These are phyloP conservation scores for Neogale vison DNA, from an alignment of 2,113 vertebrate genomes.

Conservation along the genomic window DNA sequence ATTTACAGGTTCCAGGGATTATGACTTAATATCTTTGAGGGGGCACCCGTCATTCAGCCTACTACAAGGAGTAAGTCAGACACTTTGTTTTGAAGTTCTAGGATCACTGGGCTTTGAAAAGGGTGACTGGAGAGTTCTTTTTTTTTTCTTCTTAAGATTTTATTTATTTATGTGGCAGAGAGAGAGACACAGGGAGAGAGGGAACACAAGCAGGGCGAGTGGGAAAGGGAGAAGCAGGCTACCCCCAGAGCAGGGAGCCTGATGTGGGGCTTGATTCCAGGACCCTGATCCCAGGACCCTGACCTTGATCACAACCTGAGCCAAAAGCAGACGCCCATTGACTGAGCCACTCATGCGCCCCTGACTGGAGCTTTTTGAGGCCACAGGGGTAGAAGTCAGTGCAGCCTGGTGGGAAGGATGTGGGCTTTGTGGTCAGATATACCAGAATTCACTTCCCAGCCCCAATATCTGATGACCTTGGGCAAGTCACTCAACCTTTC, in stretches of 20 bases:
- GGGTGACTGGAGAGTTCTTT: not conserved
- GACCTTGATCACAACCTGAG: too few species aligned
- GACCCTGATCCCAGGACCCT: too few species aligned
- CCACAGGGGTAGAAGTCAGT: too few species aligned
- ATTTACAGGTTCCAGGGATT: not conserved
- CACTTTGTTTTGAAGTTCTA: not conserved
- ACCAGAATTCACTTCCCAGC: not conserved
- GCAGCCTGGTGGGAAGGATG: not conserved
- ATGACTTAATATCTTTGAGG: not conserved
- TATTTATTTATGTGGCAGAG: too few species aligned
- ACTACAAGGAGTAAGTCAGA: not conserved
- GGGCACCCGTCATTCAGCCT: not conserved
- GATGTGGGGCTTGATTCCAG: too few species aligned
- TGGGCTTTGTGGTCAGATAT: not conserved
- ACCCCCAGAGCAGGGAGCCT: too few species aligned
- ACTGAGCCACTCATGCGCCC: too few species aligned
- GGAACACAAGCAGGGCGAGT: too few species aligned
- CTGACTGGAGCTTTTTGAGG: not conserved
- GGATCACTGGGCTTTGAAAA: not conserved
- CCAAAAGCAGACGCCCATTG: too few species aligned
- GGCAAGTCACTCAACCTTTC: not conserved
- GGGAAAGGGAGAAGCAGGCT: too few species aligned
- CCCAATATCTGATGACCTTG: not conserved
- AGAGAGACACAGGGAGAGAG: too few species aligned
- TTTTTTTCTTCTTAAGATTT: too few species aligned